phyloP scores from a whole-genome alignment of 2,113 vertebrate genomes.

The Labeo catla region DNA sequence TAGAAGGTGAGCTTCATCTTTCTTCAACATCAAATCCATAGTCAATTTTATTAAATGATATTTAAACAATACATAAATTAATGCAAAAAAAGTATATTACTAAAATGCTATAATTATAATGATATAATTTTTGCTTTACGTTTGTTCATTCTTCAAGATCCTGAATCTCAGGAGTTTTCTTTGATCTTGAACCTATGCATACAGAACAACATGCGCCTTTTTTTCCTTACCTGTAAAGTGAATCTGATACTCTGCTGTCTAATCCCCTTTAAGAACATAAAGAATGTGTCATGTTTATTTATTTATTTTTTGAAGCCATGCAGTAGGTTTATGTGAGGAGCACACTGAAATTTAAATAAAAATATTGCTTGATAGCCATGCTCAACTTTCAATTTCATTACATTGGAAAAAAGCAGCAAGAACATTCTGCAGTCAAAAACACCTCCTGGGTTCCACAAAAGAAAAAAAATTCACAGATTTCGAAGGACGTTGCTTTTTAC shows the following conservation, averaged over 20 bases:
- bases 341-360: not conserved
- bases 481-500: not conserved
- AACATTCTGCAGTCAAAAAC: not conserved
- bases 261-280: not conserved
- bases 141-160: too few species aligned
- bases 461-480: not conserved
- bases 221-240: not conserved
- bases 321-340: not conserved
- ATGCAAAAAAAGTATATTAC: too few species aligned
- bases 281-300: not conserved
- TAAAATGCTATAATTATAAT: too few species aligned
- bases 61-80: not conserved
- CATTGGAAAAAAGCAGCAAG: not conserved
- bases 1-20: constrained; percentile 61
- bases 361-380: not conserved
- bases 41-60: not conserved
- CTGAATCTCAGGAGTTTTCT: too few species aligned
- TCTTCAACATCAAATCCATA: not conserved
- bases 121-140: too few species aligned
- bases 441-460: not conserved
- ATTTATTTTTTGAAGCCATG: not conserved
- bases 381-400: not conserved
- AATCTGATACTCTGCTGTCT: not conserved
- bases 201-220: not conserved
- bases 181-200: not conserved